Evolutionary conservation across 2,888 invertebrate genomes (phyloP).

Genomic region (Deroplatys truncata): DNA sequence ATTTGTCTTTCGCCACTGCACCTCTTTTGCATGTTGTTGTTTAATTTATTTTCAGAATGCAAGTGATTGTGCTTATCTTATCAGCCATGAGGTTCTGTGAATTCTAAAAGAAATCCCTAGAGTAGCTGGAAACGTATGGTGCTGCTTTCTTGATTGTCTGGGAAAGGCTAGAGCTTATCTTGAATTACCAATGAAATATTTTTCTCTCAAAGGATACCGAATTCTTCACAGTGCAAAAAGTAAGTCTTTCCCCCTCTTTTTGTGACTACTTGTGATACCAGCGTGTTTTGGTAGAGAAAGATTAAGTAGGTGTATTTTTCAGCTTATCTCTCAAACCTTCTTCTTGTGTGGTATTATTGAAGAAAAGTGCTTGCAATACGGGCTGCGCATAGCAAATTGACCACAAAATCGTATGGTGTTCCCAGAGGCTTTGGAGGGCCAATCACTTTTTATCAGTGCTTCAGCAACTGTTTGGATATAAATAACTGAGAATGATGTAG

Average conservation of each 20-base stretch:
- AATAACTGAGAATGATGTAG: no score
- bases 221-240: not conserved
- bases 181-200: not conserved
- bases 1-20: no score
- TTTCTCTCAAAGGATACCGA: not conserved
- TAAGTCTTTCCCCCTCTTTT: not conserved
- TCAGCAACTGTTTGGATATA: no score
- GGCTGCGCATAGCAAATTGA: no score
- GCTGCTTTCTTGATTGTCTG: not conserved
- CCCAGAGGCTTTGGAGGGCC: no score
- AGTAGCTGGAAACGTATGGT: not conserved
- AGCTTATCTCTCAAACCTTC: not conserved
- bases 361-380: no score
- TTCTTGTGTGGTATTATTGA: not conserved
- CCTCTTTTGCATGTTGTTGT: no score
- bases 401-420: no score
- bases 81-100: not conserved
- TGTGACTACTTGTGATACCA: not conserved
- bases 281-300: not conserved
- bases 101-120: not conserved
- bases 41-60: no score
- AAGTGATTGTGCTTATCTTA: no score
- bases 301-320: not conserved
- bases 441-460: no score
- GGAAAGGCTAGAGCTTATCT: not conserved